These are phyloP conservation scores for Typhlichthys eigenmanni DNA, from an alignment of 2,797 vertebrate genomes.

Conservation along the genomic window DNA sequence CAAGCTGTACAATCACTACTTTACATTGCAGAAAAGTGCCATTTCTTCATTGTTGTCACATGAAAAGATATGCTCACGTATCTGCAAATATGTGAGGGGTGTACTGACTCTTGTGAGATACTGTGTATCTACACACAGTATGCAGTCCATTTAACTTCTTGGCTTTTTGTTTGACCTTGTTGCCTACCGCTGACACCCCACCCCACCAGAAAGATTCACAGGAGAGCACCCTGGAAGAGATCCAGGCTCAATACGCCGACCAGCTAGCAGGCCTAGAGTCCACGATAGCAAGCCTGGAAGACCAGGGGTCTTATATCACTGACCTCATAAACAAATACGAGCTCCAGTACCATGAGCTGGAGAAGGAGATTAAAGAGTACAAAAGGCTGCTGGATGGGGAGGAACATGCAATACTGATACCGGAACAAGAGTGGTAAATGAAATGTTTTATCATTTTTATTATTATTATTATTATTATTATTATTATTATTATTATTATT, in stretches of 20 bases:
- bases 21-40: too few relatives aligned
- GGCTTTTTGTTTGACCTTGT: too few relatives aligned
- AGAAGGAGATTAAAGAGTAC: conserved; percentile 91
- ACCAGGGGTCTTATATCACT: conserved; percentile 82
- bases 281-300: conserved; percentile 81
- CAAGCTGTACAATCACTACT: too few relatives aligned
- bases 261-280: conserved; percentile 72
- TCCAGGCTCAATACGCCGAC: conserved; percentile 57
- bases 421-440: too few relatives aligned
- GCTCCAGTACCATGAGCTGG: conserved; percentile 90
- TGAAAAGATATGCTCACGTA: too few relatives aligned
- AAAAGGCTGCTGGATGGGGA: conserved; percentile 88
- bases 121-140: not conserved
- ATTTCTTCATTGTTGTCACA: too few relatives aligned
- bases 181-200: not conserved
- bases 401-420: conserved; percentile 14
- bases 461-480: too few relatives aligned
- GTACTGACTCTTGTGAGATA: too few relatives aligned
- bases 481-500: too few relatives aligned
- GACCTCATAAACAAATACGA: conserved; percentile 82
- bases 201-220: conserved; percentile 70
- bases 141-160: too few relatives aligned
- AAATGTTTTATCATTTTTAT: too few relatives aligned
- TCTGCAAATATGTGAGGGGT: too few relatives aligned
- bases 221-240: conserved; percentile 70